Evolutionary conservation across 2,888 invertebrate species (phyloP).

Genomic region (Diplolepis rosae): DNA sequence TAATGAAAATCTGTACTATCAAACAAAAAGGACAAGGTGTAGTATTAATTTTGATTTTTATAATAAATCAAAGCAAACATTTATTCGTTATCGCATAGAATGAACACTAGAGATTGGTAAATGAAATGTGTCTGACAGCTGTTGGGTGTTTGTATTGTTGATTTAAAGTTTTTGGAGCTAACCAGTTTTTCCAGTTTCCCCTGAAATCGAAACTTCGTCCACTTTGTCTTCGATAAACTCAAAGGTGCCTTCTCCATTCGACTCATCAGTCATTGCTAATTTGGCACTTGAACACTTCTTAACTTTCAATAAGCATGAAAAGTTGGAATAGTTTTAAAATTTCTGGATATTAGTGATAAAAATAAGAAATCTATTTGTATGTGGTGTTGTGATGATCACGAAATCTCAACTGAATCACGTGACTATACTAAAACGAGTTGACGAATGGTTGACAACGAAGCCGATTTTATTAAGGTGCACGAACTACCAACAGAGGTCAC

Average conservation of each 20-base stretch:
- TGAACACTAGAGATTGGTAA: too few relatives aligned
- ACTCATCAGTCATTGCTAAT: slow-evolving; percentile 67
- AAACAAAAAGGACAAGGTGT: too few relatives aligned
- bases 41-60: too few relatives aligned
- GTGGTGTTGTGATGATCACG: too few relatives aligned
- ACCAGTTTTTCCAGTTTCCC: slow-evolving; percentile 64
- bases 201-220: slow-evolving; percentile 60
- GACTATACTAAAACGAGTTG: too few relatives aligned
- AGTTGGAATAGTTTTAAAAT: background rate
- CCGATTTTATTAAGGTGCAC: background rate
- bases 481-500: background rate
- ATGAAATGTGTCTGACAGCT: slow-evolving; percentile 25
- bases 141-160: background rate
- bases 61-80: too few relatives aligned
- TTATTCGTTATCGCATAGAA: too few relatives aligned
- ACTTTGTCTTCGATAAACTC: slow-evolving; percentile 69
- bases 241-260: slow-evolving; percentile 69
- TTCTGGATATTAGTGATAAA: background rate
- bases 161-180: slow-evolving; percentile 38
- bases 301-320: background rate
- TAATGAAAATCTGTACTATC: too few relatives aligned
- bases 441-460: too few relatives aligned
- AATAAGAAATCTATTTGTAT: background rate
- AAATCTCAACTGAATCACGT: background rate
- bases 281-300: background rate